These are phyloP conservation scores for Drosophila sucinea DNA, from an alignment of 1,140 invertebrate species.

Conservation along the genomic window DNA sequence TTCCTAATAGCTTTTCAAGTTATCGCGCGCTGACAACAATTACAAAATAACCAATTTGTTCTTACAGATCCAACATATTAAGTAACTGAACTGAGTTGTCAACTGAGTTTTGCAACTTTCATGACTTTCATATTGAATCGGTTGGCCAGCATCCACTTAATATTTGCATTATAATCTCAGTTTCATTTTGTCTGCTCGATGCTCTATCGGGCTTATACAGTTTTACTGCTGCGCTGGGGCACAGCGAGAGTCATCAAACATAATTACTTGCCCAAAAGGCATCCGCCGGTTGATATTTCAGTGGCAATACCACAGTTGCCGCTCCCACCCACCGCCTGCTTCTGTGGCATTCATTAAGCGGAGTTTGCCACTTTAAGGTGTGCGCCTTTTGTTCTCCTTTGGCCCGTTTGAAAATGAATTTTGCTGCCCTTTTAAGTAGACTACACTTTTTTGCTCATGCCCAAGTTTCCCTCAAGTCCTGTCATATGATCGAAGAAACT, in stretches of 20 bases:
- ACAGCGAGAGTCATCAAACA: constrained; percentile 63
- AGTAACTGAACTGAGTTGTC: constrained; percentile 8
- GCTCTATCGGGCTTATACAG: constrained; percentile 25
- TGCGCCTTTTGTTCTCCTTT: neutral
- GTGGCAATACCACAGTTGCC: constrained; percentile 36
- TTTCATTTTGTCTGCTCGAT: constrained; percentile 12
- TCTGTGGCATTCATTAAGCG: constrained; percentile 49
- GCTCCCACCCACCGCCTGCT: neutral
- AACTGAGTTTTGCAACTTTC: constrained; percentile 16
- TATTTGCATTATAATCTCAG: constrained; percentile 56
- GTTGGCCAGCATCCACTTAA: constrained; percentile 41
- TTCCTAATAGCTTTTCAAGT: neutral
- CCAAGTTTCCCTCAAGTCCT: neutral
- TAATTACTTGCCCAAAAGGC: constrained; percentile 74
- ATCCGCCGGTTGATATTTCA: constrained; percentile 70
- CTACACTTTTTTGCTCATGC: constrained; percentile 32
- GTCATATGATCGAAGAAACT: constrained; percentile 39
- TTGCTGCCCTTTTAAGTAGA: constrained; percentile 52
- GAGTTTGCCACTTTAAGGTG: constrained; percentile 56
- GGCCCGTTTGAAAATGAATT: constrained; percentile 65
- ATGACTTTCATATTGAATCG: constrained; percentile 21
- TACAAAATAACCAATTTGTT: constrained; percentile 3
- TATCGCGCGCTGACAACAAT: constrained; percentile 10
- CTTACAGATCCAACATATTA: constrained; percentile 4
- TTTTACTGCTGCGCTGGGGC: constrained; percentile 27